A percentile compares a stretch with the other conserved stretches of the same genome.
phyloP scores from a whole-genome alignment of 37 sponge, comb jelly and placozoan species.

The Eunapius fragilis region DNA sequence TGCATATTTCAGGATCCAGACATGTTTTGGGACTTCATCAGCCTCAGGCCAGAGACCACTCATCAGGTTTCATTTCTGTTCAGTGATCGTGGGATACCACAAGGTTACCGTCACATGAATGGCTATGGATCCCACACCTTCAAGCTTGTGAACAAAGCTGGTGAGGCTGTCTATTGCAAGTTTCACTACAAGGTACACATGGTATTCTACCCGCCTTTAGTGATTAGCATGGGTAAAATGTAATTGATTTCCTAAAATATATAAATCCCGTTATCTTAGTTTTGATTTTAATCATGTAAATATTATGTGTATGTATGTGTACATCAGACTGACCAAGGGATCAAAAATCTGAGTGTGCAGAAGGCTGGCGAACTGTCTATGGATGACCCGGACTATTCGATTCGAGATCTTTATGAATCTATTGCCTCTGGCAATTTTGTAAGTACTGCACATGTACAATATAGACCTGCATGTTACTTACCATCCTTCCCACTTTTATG shows the following conservation, averaged over 20 bases:
- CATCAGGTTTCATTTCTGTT: constrained; percentile 89
- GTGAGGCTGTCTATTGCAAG: constrained; percentile 77
- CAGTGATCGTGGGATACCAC: constrained; percentile 87
- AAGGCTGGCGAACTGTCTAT: constrained; percentile 61
- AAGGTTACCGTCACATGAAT: constrained; percentile 87
- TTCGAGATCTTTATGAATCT: constrained; percentile 76
- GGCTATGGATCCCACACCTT: constrained; percentile 92
- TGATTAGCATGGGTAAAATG: no score
- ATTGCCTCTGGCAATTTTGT: constrained; percentile 73
- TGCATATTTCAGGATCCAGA: constrained; percentile 67
- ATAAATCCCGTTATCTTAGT: not conserved
- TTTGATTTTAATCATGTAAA: not conserved
- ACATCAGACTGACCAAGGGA: constrained; percentile 74
- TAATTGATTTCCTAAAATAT: no score
- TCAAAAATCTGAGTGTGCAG: constrained; percentile 46
- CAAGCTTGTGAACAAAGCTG: constrained; percentile 78
- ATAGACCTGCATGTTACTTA: not conserved
- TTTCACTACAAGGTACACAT: constrained; percentile 92
- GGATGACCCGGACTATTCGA: constrained; percentile 78
- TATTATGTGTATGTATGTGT: not conserved
- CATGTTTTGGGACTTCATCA: constrained; percentile 95
- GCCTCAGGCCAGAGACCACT: constrained; percentile 84
- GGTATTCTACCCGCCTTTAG: no score
- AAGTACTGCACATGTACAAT: constrained; percentile 36
- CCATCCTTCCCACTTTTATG: no score